Conservation (phyloP, 2,113 vertebrate species). For the Leuciscus idus region DNA sequence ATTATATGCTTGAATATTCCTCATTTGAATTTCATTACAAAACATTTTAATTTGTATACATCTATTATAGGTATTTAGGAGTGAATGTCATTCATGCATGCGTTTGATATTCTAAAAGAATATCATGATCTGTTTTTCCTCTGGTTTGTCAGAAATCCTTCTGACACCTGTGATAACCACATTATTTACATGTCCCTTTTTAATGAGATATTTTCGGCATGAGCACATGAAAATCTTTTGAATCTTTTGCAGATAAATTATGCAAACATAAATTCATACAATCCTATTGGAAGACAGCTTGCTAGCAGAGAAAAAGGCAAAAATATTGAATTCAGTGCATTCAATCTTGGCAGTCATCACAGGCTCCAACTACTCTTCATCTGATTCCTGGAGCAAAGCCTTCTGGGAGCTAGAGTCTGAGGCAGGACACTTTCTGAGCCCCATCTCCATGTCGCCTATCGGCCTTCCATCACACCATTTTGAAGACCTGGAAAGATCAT, state of each 20-base stretch:
- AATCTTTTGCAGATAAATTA: background rate
- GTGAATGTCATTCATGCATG: background rate
- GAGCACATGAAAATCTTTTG: background rate
- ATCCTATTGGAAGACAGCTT: background rate
- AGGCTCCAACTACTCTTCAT: constrained; percentile 73
- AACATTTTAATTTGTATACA: background rate
- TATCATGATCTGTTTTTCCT: background rate
- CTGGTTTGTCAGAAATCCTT: background rate
- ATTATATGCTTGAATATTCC: background rate
- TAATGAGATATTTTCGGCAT: background rate
- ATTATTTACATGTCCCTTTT: constrained; percentile 19
- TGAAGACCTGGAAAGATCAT: constrained; percentile 52
- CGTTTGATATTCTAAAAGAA: background rate
- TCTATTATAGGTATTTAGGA: background rate
- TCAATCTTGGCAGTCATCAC: background rate
- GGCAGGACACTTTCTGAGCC: constrained; percentile 64
- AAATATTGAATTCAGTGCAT: background rate
- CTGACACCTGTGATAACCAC: background rate
- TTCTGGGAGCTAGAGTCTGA: constrained; percentile 66
- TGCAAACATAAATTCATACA: background rate
- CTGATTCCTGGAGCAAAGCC: constrained; percentile 77
- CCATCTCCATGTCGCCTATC: constrained; percentile 68
- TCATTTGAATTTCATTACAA: background rate
- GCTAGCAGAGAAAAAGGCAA: background rate
- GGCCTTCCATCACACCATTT: constrained; percentile 46